Conservation (phyloP, 2,113 vertebrate species). For the Rutilus rutilus region DNA sequence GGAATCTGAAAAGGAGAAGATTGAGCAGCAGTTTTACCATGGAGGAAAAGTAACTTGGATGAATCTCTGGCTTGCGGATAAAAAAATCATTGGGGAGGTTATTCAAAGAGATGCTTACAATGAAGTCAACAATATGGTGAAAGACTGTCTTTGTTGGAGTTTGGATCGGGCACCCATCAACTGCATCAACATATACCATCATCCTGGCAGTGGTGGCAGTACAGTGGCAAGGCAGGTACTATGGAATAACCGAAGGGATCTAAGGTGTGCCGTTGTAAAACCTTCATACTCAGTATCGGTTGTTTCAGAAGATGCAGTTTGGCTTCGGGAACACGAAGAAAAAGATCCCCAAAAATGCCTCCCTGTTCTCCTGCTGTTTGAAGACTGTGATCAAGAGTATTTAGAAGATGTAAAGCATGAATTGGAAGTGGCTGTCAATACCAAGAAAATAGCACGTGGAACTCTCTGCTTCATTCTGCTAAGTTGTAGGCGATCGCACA, state of each 20-base stretch:
- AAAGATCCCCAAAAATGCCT: constrained; percentile 70
- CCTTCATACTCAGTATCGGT: constrained; percentile 61
- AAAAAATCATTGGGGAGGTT: constrained; percentile 71
- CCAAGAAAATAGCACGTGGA: constrained; percentile 63
- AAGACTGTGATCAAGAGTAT: constrained; percentile 81
- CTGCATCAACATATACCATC: constrained; percentile 82
- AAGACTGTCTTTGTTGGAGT: constrained; percentile 55
- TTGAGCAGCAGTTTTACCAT: constrained; percentile 77
- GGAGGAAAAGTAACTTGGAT: constrained; percentile 81
- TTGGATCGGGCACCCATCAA: constrained; percentile 64
- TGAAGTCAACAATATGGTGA: constrained; percentile 66
- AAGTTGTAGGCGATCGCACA: constrained; percentile 76
- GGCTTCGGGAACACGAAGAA: constrained; percentile 81
- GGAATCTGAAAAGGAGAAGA: constrained; percentile 61
- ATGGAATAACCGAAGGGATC: constrained; percentile 78
- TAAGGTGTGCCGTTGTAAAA: constrained; percentile 80
- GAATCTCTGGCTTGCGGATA: constrained; percentile 83
- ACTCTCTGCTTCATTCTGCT: constrained; percentile 80
- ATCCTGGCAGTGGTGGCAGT: constrained; percentile 87
- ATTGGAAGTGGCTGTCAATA: constrained; percentile 69
- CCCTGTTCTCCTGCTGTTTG: constrained; percentile 79
- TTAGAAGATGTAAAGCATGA: constrained; percentile 74
- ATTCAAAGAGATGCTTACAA: constrained; percentile 79
- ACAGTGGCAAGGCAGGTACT: constrained; percentile 83
- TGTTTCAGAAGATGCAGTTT: constrained; percentile 76